These are phyloP conservation scores for Euura saliciscinereae DNA, from an alignment of 1,140 invertebrate species.

Conservation along the genomic window DNA sequence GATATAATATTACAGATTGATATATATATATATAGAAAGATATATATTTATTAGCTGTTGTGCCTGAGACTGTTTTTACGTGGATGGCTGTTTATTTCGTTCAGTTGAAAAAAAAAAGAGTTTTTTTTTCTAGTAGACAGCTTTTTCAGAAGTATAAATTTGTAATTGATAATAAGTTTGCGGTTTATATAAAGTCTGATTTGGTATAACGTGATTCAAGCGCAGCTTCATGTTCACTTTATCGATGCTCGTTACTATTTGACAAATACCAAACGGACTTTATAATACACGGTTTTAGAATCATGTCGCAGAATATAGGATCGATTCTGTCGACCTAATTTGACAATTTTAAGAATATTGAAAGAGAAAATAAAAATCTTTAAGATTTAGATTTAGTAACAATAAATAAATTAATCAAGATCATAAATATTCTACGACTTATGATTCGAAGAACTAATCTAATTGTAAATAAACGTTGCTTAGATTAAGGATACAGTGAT, in stretches of 20 bases:
- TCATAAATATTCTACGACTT: neutral
- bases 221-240: neutral
- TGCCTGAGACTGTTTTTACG: constrained; percentile 10
- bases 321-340: neutral
- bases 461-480: constrained; percentile 42
- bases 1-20: constrained; percentile 8
- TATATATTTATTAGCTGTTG: constrained; percentile 47
- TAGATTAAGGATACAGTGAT: constrained; percentile 27
- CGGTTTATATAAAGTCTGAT: neutral
- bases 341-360: neutral
- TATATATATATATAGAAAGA: constrained; percentile 16
- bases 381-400: too few species aligned
- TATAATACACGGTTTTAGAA: neutral
- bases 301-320: neutral
- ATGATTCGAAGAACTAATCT: constrained; percentile 12
- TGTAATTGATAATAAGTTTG: neutral
- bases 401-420: too few species aligned
- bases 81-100: neutral
- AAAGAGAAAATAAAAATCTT: too few species aligned
- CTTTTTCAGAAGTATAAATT: neutral
- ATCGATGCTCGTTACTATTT: neutral
- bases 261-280: neutral
- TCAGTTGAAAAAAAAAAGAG: neutral
- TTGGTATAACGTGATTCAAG: neutral
- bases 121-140: neutral